phyloP scores from a whole-genome alignment of 2,113 vertebrate species.

The Colistium nudipinnis region DNA sequence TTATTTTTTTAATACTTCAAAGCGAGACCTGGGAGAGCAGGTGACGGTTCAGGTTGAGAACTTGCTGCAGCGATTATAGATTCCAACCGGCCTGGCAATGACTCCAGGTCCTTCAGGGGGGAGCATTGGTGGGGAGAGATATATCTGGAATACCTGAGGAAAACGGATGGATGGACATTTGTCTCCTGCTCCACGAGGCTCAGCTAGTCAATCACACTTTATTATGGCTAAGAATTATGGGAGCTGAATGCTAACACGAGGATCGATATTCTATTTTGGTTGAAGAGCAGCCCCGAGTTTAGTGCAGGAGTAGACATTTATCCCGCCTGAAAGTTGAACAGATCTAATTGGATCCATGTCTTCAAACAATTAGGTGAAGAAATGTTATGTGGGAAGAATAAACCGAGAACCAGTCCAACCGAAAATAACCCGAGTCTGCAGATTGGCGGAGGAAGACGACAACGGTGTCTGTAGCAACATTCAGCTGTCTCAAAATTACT shows the following conservation, averaged over 20 bases:
- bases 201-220: neutral
- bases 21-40: too few relatives aligned
- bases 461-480: neutral
- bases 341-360: neutral
- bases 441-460: neutral
- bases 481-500: neutral
- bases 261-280: neutral
- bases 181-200: neutral
- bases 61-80: too few relatives aligned
- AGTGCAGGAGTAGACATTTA: neutral
- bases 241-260: neutral
- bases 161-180: too few relatives aligned
- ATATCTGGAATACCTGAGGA: too few relatives aligned
- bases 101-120: too few relatives aligned
- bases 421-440: neutral
- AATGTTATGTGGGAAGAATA: too few relatives aligned
- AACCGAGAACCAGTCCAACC: too few relatives aligned
- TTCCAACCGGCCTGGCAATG: too few relatives aligned
- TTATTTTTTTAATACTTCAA: too few relatives aligned
- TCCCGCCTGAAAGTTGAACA: too few relatives aligned
- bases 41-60: too few relatives aligned
- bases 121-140: too few relatives aligned
- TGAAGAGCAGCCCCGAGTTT: neutral
- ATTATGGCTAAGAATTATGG: neutral
- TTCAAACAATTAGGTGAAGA: neutral